Conservation (phyloP, 2,113 vertebrate species). For the Lichenostomus cassidix region DNA sequence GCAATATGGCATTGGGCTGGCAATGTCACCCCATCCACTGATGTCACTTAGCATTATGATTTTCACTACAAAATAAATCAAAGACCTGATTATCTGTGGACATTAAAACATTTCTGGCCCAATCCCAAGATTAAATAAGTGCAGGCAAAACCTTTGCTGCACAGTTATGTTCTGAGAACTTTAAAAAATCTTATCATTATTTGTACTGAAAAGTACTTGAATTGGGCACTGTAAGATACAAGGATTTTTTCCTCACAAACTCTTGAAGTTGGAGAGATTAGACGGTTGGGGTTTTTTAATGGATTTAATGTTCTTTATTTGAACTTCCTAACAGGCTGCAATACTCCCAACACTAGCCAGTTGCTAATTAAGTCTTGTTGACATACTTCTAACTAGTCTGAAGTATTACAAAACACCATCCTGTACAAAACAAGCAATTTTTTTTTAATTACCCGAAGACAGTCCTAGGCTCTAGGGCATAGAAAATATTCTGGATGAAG, state of each 20-base stretch:
- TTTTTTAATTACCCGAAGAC: slow-evolving; percentile 33
- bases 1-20: not conserved
- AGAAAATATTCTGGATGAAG: slow-evolving; percentile 32
- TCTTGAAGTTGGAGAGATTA: not conserved
- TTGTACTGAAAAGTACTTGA: not conserved
- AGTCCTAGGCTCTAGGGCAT: slow-evolving; percentile 21
- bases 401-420: slow-evolving; percentile 36
- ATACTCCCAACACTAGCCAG: not conserved
- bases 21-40: not conserved
- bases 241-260: not conserved
- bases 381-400: slow-evolving; percentile 27
- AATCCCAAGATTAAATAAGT: not conserved
- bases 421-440: not conserved
- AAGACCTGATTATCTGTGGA: not conserved
- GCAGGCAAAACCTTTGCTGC: not conserved
- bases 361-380: slow-evolving; percentile 55
- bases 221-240: not conserved
- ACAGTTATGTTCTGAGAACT: not conserved
- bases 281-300: rapidly evolving
- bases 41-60: not conserved
- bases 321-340: not conserved
- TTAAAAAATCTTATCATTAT: not conserved
- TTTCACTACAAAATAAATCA: not conserved
- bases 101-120: not conserved
- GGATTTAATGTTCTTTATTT: slow-evolving; percentile 2